Evolutionary conservation across 2,888 invertebrate genomes (phyloP).

Genomic region (Shargacucullia verbasci): DNA sequence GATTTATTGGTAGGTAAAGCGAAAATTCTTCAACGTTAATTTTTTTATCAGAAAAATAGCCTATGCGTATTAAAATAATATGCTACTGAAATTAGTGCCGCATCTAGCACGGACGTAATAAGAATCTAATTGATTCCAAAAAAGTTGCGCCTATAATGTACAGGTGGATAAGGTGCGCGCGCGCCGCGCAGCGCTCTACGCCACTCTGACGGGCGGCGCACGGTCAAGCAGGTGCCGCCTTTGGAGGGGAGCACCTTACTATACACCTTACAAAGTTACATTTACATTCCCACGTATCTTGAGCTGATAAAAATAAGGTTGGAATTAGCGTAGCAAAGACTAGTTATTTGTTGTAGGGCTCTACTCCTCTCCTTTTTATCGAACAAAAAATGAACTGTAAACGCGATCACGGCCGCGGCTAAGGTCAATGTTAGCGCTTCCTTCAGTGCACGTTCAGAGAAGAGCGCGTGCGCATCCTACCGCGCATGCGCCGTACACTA

Average conservation of each 20-base stretch:
- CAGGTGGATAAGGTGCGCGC: constrained; percentile 83
- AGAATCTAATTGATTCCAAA: constrained; percentile 49
- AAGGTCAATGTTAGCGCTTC: constrained; percentile 90
- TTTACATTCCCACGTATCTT: constrained; percentile 51
- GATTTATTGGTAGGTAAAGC: constrained; percentile 15
- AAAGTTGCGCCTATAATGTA: constrained; percentile 53
- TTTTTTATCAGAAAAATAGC: constrained; percentile 10
- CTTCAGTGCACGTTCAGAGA: constrained; percentile 88
- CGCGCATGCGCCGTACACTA: constrained; percentile 72
- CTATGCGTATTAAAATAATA: constrained; percentile 9
- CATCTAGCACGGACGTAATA: constrained; percentile 12
- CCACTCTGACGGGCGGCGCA: constrained; percentile 85
- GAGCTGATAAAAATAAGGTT: constrained; percentile 38
- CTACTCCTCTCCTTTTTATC: constrained; percentile 89
- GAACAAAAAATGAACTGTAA: constrained; percentile 90
- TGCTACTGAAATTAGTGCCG: constrained; percentile 10
- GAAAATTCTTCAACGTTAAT: constrained; percentile 1
- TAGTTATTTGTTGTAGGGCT: constrained; percentile 77
- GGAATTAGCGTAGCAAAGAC: constrained; percentile 25
- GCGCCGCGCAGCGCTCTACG: constrained; percentile 74
- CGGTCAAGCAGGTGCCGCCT: constrained; percentile 86
- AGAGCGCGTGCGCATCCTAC: constrained; percentile 86
- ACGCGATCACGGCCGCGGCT: constrained; percentile 89
- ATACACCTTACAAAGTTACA: constrained; percentile 81
- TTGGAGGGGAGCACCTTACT: constrained; percentile 88